Evolutionary conservation across 2,797 vertebrate species (phyloP).

Genomic region (Sardinella longiceps): DNA sequence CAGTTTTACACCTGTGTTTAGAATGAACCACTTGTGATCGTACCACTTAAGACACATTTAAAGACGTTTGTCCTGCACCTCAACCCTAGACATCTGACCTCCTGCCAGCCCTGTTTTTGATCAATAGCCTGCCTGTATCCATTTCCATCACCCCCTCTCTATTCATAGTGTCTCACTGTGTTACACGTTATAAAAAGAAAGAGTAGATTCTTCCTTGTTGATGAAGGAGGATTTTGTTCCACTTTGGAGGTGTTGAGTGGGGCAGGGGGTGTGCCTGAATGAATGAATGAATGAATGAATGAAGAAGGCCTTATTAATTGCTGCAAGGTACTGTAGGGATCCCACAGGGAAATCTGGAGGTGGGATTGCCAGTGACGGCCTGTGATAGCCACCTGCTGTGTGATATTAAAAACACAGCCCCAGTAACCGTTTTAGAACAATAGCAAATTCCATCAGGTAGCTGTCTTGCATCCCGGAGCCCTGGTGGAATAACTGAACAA

Average conservation of each 20-base stretch:
- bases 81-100: no score
- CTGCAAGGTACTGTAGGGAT: neutral
- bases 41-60: no score
- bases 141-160: neutral
- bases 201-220: neutral
- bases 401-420: constrained; percentile 43
- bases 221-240: neutral
- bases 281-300: constrained; percentile 20
- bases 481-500: constrained; percentile 54
- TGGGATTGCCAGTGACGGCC: constrained; percentile 28
- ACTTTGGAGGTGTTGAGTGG: neutral
- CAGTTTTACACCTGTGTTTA: no score
- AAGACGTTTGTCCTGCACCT: neutral
- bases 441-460: constrained; percentile 62
- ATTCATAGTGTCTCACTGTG: neutral
- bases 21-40: no score
- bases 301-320: neutral
- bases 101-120: no score
- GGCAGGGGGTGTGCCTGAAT: constrained; percentile 5
- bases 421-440: constrained; percentile 45
- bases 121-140: neutral
- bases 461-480: constrained; percentile 59
- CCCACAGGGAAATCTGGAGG: constrained; percentile 34
- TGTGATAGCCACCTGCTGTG: constrained; percentile 43
- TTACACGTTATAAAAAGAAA: neutral